Percentiles rank a stretch among this genome's conserved stretches.
phyloP scores from a whole-genome alignment of 2,797 vertebrate species.

The Apogon hyalosoma region DNA sequence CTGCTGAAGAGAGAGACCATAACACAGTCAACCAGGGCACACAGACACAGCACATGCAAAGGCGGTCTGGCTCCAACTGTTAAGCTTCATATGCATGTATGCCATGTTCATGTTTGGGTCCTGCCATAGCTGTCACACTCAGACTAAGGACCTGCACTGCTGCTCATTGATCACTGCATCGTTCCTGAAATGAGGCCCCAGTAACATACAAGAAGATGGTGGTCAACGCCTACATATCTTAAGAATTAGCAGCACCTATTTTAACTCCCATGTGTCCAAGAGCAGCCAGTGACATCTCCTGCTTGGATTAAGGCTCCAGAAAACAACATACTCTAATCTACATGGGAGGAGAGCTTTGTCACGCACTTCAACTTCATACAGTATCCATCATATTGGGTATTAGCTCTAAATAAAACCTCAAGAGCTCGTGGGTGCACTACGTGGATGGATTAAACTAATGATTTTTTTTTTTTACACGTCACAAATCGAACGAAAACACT shows the following conservation, averaged over 20 bases:
- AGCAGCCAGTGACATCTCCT: not conserved
- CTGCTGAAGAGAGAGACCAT: constrained; percentile 19
- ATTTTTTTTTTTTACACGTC: not conserved
- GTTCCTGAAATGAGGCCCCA: constrained; percentile 29
- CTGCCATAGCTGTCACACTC: too few species aligned
- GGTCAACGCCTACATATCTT: constrained; percentile 28
- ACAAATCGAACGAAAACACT: not conserved
- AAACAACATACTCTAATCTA: not conserved
- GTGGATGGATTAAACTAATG: not conserved
- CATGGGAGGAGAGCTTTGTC: not conserved
- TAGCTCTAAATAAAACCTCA: not conserved
- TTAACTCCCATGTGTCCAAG: not conserved
- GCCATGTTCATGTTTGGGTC: too few species aligned
- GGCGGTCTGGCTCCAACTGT: not conserved
- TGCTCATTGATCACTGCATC: constrained; percentile 4
- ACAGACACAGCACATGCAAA: not conserved
- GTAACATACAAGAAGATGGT: not conserved
- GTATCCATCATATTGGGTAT: too few species aligned
- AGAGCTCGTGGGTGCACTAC: too few species aligned
- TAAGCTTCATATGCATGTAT: not conserved
- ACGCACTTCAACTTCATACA: not conserved
- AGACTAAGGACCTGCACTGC: not conserved
- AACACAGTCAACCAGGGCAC: constrained; percentile 3
- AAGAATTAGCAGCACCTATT: constrained; percentile 31
- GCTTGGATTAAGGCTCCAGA: not conserved